Conservation (phyloP, 1,140 invertebrate genomes). For the Pseudomyrmex concolor region DNA sequence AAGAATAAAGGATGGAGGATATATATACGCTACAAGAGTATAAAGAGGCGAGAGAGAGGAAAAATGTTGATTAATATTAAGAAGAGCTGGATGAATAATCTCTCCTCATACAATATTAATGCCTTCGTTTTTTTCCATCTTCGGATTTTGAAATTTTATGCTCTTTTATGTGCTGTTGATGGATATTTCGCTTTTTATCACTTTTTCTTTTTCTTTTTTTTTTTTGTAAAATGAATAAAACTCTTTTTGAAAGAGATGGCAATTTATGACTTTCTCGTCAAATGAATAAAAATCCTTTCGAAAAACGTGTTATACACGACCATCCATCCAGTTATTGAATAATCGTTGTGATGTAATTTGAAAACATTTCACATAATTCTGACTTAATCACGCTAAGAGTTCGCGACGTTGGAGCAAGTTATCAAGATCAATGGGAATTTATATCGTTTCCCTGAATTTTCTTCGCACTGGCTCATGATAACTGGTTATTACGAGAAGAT, state of each 20-base stretch:
- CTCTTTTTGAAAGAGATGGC: not conserved
- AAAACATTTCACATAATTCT: not conserved
- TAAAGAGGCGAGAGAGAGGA: not conserved
- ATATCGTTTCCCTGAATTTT: not conserved
- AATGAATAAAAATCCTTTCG: conserved; percentile 6
- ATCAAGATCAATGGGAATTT: conserved; percentile 1
- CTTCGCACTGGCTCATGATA: not conserved
- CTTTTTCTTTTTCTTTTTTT: not conserved
- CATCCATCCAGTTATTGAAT: not conserved
- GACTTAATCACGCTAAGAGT: conserved; percentile 6
- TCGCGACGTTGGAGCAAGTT: not conserved
- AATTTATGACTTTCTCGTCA: conserved; percentile 2
- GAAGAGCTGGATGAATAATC: conserved; percentile 30
- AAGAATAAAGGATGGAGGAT: conserved; percentile 14
- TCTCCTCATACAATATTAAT: conserved; percentile 51
- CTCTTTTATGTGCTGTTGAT: conserved; percentile 21
- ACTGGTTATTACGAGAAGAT: conserved; percentile 34
- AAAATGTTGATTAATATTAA: conserved; percentile 51
- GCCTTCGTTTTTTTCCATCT: conserved; percentile 1
- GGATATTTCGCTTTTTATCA: conserved; percentile 6
- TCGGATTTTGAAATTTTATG: conserved; percentile 11
- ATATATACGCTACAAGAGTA: not conserved
- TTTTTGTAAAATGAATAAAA: conserved; percentile 25
- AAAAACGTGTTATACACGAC: not conserved
- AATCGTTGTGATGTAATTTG: not conserved